Conservation (phyloP, 2,888 invertebrate genomes). For the Odiellus spinosus region DNA sequence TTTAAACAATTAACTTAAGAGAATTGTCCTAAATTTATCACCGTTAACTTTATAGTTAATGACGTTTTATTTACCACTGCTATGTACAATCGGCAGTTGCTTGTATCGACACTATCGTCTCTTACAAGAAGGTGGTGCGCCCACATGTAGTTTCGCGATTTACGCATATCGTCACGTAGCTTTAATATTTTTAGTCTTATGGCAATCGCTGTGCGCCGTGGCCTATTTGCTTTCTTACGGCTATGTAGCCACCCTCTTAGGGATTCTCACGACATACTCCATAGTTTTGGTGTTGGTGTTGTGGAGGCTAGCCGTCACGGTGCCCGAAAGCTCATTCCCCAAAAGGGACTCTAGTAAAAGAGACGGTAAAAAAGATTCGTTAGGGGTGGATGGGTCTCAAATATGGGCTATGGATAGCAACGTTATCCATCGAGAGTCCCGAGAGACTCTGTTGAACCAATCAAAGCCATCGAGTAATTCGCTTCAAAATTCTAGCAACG, state of each 20-base stretch:
- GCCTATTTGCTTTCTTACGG: conserved; percentile 15
- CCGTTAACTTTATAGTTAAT: conserved; percentile 32
- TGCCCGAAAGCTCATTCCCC: conserved; percentile 4
- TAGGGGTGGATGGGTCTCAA: too few relatives aligned
- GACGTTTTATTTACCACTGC: conserved; percentile 60
- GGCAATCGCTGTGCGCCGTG: conserved; percentile 11
- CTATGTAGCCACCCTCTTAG: conserved; percentile 12
- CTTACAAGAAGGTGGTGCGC: conserved; percentile 1
- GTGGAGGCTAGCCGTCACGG: conserved; percentile 12
- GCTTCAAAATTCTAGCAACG: too few relatives aligned
- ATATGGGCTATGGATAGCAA: too few relatives aligned
- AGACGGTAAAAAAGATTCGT: too few relatives aligned
- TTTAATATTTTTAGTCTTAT: conserved; percentile 15
- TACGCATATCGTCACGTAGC: conserved; percentile 11
- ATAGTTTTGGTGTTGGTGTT: conserved; percentile 14
- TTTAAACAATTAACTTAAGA: too few relatives aligned
- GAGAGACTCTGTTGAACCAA: too few relatives aligned
- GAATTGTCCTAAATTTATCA: too few relatives aligned
- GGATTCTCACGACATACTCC: conserved; percentile 16
- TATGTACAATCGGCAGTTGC: conserved; percentile 49
- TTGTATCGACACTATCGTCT: conserved; percentile 26
- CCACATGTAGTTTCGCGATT: conserved; percentile 6
- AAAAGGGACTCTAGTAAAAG: too few relatives aligned
- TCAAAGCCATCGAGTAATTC: too few relatives aligned
- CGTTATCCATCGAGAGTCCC: too few relatives aligned